Evolutionary conservation across 2,797 vertebrate genomes (phyloP), one percentile per base, ranked within the genome.

Genomic region (Lutjanus argentimaculatus): DNA sequence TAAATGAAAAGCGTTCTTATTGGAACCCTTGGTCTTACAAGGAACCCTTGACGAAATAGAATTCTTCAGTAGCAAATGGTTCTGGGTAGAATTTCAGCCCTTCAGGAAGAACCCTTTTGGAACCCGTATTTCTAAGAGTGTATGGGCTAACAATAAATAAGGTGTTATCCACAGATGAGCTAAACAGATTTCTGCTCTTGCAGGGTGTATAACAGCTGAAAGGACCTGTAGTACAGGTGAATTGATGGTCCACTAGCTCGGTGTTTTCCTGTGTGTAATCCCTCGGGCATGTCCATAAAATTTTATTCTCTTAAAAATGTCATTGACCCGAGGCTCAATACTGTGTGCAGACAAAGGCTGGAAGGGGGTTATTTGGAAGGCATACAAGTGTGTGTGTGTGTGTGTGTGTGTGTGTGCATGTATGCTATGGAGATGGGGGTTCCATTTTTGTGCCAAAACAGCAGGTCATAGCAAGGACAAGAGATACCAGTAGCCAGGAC

Each of bases 381-480:
- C 52, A 46, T 75, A 69, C 71, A 53, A 63, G 75, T 69, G 25
- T 66, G 55, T 49, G 7, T 74, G 52, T 58, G 56, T 49, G 56
- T 21, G 66, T 25, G 22, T 55, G 9, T 45, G 40, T 64, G 52
- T 77, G 75, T 75, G 51, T 62, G 62, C 6, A 40, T 79, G 73
- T 63, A 42, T 84, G 75, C 7, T 77, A 48, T 64, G 82, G 52
- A 66, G 48, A 75, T 65, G 52, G 74, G 79, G 62, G 45, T 78
- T 87, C 62, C 64, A 58, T 79, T 63, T 79, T 45, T 77, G 68
- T 70, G 85, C 80, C 89, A 91, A 77, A 80, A 73, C 49, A 69
- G 79, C 72, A 88, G 92, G 91, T 94, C 89, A 85, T 52, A 67
- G 52, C 90, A 93, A 93, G 91, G 92, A 92, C 89, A 73, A 84